Evolutionary conservation across 2,797 vertebrate genomes (phyloP), one percentile per base, ranked within the genome.

Genomic region (Trachops cirrhosus): DNA sequence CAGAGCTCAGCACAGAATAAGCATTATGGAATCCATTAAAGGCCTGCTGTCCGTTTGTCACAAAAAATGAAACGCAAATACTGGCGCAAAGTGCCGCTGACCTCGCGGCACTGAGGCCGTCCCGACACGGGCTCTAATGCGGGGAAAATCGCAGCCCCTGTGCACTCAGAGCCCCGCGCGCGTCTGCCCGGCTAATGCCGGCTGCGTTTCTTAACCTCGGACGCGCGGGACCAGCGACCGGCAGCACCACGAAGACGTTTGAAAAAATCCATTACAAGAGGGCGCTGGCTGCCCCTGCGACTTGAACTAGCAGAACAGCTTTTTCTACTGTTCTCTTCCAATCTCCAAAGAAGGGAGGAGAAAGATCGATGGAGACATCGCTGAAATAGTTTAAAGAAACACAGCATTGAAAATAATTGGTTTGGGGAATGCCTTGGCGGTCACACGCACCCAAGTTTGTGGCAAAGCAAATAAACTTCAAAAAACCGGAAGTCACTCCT

Each of bases 131-230:
- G 8, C 80, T 68, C 64, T 96, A 95, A 92, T 96, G 83, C 64
- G 86, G 91, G 44, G 71, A 46, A 97, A 95, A 96, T 92, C 79
- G 94, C 9, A 91, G 79, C 57, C 59, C 24, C 90, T 73, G 82
- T 88, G 70, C 84, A 86, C 86, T 92, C 71, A 34, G 59, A 92
- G 39, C 26, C 37, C 50, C 1, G 21, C 39, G 44, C 68, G 46
- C 32, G 44, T 87, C 62, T 83, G 15, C 34, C 82, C 39, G 29
- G 16, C 48, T 82, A 39, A 68, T 95, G 92, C 96, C 71, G 52
- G 85, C 54, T 44, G 10, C 78, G 52, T 82, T 93, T 95, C 71
- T 95, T 85, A 78, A 64, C 59, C 29, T 39, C 34, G 3, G 19
- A 79, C 44, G 3, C 48, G 21, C 19, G 32, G 21, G 16, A 62